phyloP scores from a whole-genome alignment of 2,888 invertebrate genomes.

The Sisyra nigra region DNA sequence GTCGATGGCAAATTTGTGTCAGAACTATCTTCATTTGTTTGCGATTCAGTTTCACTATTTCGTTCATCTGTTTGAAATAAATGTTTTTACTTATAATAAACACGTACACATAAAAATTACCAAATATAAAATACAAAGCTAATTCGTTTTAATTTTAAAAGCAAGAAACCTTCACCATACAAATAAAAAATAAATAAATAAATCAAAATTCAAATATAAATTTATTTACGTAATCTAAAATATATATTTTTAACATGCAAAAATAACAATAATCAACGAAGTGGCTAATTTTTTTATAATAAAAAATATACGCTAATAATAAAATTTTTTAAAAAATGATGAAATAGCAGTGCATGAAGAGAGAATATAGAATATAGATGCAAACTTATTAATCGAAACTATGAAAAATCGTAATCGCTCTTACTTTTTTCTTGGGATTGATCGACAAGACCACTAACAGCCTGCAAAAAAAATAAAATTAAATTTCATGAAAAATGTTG shows the following conservation, averaged over 20 bases:
- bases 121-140: background rate
- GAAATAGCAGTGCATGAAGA: background rate
- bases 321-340: constrained; percentile 8
- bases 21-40: constrained; percentile 59
- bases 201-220: background rate
- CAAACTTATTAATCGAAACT: constrained; percentile 5
- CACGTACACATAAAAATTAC: background rate
- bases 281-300: background rate
- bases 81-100: no score
- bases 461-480: constrained; percentile 33
- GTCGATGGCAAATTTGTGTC: constrained; percentile 35
- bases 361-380: constrained; percentile 12
- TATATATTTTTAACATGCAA: no score
- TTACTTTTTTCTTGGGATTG: constrained; percentile 64
- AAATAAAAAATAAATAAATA: constrained; percentile 10
- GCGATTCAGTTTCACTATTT: constrained; percentile 78
- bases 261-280: no score
- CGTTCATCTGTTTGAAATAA: constrained; percentile 55
- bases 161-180: no score
- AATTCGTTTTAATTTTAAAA: constrained; percentile 7
- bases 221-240: no score
- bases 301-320: constrained; percentile 9
- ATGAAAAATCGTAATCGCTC: constrained; percentile 20
- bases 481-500: no score
- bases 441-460: constrained; percentile 67